Percentiles rank a stretch among this genome's conserved stretches.
Evolutionary conservation across 2,113 vertebrate genomes (phyloP).

Genomic region (Dryoscopus gambensis): DNA sequence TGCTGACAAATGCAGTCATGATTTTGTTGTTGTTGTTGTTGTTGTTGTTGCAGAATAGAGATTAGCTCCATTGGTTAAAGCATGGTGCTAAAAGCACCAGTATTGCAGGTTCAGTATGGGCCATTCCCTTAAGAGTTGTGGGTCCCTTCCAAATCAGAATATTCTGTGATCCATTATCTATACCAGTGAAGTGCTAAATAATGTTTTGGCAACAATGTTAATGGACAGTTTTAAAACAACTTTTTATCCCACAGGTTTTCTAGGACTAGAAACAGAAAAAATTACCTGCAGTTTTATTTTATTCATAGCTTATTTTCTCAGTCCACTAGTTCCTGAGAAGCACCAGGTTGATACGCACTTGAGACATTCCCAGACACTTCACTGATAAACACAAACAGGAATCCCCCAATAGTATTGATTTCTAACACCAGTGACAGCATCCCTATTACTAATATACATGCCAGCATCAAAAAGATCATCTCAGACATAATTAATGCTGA

Average conservation of each 20-base stretch:
- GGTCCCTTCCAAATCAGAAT: not conserved
- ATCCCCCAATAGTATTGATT: not conserved
- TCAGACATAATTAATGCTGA: not conserved
- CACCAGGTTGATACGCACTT: not conserved
- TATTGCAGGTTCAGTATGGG: not conserved
- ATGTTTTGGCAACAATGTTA: not conserved
- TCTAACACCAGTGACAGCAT: not conserved
- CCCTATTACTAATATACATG: rapidly evolving
- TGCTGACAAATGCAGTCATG: not conserved
- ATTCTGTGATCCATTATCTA: not conserved
- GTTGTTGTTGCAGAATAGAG: not conserved
- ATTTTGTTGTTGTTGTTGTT: not conserved
- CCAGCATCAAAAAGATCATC: not conserved
- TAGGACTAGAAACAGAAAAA: not conserved
- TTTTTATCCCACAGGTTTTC: not conserved
- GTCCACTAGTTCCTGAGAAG: not conserved
- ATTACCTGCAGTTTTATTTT: not conserved
- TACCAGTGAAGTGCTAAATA: not conserved
- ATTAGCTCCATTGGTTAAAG: not conserved
- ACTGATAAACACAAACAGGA: not conserved
- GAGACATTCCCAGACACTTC: not conserved
- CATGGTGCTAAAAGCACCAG: not conserved
- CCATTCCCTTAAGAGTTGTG: not conserved
- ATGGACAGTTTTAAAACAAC: not conserved
- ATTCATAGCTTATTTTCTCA: not conserved